phyloP scores from a whole-genome alignment of 2,113 vertebrate species.

The Triplophysa rosa region DNA sequence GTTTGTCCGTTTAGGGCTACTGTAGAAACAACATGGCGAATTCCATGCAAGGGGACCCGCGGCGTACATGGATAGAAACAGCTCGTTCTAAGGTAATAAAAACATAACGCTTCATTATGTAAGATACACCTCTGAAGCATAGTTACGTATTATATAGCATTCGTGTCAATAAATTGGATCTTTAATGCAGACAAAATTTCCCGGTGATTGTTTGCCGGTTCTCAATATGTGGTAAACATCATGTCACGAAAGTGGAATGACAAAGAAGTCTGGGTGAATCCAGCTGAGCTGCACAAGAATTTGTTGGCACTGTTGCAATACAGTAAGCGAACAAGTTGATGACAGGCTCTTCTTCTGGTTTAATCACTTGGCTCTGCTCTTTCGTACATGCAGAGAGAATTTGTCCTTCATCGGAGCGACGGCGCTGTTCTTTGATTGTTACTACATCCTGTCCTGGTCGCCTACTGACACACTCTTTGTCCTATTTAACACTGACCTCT shows the following conservation, averaged over 20 bases:
- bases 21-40: no score
- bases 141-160: no score
- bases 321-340: neutral
- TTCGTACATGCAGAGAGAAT: neutral
- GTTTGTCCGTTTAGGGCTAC: no score
- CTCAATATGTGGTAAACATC: neutral
- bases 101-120: no score
- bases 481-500: slow-evolving; percentile 47
- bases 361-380: neutral
- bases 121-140: no score
- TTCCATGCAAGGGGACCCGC: no score
- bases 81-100: no score
- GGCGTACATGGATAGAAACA: no score
- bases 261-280: neutral
- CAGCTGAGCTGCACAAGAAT: neutral
- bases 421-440: slow-evolving; percentile 15
- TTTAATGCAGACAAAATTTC: neutral
- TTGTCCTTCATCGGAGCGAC: neutral
- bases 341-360: neutral
- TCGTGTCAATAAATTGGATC: no score
- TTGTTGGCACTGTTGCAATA: neutral
- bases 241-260: neutral
- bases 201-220: neutral
- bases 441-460: slow-evolving; percentile 41
- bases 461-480: slow-evolving; percentile 41